phyloP scores from a whole-genome alignment of 2,113 vertebrate species.

The Silurus meridionalis region DNA sequence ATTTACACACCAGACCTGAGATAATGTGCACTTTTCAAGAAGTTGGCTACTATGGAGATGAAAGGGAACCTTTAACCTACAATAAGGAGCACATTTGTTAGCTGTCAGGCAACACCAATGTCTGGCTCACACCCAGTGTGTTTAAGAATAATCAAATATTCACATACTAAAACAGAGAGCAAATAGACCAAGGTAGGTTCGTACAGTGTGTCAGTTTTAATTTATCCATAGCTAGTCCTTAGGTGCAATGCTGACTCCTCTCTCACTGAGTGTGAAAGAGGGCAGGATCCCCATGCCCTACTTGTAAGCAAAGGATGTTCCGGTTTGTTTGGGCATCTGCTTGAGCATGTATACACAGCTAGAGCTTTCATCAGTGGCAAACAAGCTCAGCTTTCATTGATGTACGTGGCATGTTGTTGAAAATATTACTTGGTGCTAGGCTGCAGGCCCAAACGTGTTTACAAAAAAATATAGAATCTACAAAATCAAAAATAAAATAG shows the following conservation, averaged over 20 bases:
- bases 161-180: not conserved
- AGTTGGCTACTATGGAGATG: not conserved
- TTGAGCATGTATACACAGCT: conserved; percentile 10
- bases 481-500: not conserved
- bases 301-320: conserved; percentile 4
- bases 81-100: conserved; percentile 21
- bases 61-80: conserved; percentile 29
- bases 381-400: conserved; percentile 6
- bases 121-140: conserved; percentile 7
- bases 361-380: not conserved
- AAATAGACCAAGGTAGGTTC: not conserved
- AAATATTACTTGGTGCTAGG: not conserved
- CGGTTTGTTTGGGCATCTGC: conserved; percentile 20
- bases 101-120: not conserved
- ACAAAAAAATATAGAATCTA: too few relatives aligned
- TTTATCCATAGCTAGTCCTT: conserved; percentile 21
- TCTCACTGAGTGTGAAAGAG: not conserved
- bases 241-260: not conserved
- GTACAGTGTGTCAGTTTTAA: not conserved
- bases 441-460: not conserved
- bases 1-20: conserved; percentile 25
- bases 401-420: not conserved
- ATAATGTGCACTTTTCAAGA: conserved; percentile 22
- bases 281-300: not conserved
- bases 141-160: not conserved